Evolutionary conservation across 1,140 invertebrate species (phyloP).

Genomic region (Trichonephila clavipes): DNA sequence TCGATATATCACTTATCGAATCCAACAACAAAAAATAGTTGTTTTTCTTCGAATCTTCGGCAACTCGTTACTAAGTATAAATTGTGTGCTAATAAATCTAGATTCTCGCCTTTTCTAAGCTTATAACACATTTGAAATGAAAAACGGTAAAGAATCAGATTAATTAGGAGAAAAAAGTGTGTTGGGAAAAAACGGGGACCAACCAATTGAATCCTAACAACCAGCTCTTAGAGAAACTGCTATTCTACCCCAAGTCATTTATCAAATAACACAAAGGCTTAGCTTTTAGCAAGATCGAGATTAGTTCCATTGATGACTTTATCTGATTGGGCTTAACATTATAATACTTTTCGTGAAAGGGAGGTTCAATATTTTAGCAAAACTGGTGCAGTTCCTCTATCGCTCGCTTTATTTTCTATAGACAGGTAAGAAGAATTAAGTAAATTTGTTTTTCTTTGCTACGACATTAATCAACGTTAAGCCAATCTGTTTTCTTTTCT

Average conservation of each 20-base stretch:
- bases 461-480: background rate
- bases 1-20: background rate
- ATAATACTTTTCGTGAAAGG: background rate
- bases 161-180: background rate
- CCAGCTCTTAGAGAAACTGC: slow-evolving; percentile 16
- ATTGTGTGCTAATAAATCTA: background rate
- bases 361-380: background rate
- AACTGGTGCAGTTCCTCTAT: background rate
- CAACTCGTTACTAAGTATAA: background rate
- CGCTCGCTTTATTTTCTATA: background rate
- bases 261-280: slow-evolving; percentile 35
- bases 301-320: slow-evolving; percentile 32
- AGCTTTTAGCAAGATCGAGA: slow-evolving; percentile 25
- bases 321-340: slow-evolving; percentile 30
- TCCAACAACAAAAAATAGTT: background rate
- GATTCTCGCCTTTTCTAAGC: background rate
- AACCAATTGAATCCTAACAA: slow-evolving; percentile 35
- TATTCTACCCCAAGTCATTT: slow-evolving; percentile 29
- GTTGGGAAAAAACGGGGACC: background rate
- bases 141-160: background rate
- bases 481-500: background rate
- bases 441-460: background rate
- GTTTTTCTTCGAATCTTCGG: background rate
- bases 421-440: background rate
- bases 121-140: background rate